Evolutionary conservation across 2,797 vertebrate species (phyloP).

Genomic region (Bovichtus diacanthus): DNA sequence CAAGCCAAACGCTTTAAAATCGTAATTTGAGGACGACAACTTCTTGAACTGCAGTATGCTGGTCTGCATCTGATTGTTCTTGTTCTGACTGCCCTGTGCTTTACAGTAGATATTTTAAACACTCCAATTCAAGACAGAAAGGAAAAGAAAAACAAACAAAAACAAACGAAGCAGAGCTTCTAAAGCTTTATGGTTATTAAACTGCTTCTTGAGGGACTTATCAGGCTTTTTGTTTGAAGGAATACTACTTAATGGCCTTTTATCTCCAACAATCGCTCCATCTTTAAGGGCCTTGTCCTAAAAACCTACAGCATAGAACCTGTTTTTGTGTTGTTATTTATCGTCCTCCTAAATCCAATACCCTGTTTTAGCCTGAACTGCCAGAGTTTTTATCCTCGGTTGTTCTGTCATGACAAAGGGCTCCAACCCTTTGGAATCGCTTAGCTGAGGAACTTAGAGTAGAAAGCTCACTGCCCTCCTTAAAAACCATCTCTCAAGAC

Average conservation of each 20-base stretch:
- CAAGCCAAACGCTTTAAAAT: constrained; percentile 46
- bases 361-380: too few species aligned
- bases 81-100: neutral
- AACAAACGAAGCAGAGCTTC: neutral
- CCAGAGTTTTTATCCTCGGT: too few species aligned
- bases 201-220: neutral
- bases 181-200: neutral
- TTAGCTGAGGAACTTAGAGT: too few species aligned
- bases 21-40: constrained; percentile 6
- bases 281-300: too few species aligned
- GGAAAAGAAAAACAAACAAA: neutral
- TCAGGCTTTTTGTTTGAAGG: neutral
- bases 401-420: too few species aligned
- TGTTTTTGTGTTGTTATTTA: too few species aligned
- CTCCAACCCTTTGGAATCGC: too few species aligned
- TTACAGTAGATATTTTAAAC: neutral
- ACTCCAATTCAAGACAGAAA: neutral
- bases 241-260: neutral
- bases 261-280: too few species aligned
- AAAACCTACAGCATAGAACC: too few species aligned
- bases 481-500: too few species aligned
- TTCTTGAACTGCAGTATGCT: neutral
- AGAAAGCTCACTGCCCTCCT: too few species aligned
- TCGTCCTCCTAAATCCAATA: too few species aligned
- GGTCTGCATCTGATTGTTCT: neutral